Evolutionary conservation across 2,888 invertebrate genomes (phyloP).

Genomic region (Cephus pulcher): DNA sequence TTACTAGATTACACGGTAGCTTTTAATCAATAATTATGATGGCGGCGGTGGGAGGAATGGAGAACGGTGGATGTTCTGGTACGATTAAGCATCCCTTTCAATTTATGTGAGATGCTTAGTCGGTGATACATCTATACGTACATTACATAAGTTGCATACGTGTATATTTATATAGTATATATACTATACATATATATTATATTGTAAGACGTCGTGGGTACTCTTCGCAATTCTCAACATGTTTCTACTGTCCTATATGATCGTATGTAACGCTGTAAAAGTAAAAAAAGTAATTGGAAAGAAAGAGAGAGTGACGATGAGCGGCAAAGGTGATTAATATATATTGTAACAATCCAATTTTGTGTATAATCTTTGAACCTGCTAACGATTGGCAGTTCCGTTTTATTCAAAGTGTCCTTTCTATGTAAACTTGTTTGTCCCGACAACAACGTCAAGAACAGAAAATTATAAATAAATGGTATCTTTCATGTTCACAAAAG

Average conservation of each 20-base stretch:
- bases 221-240: constrained; percentile 24
- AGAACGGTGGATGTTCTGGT: background rate
- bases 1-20: constrained; percentile 43
- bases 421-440: constrained; percentile 63
- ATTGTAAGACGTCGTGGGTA: constrained; percentile 24
- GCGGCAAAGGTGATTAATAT: constrained; percentile 23
- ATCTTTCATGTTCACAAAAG: constrained; percentile 55
- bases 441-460: constrained; percentile 37
- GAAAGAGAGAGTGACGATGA: constrained; percentile 8
- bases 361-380: constrained; percentile 52
- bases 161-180: no score
- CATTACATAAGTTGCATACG: background rate
- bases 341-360: constrained; percentile 43
- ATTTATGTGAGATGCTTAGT: constrained; percentile 30
- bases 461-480: constrained; percentile 55
- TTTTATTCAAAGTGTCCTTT: constrained; percentile 65
- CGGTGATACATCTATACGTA: constrained; percentile 24
- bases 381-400: constrained; percentile 54
- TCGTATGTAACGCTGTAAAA: constrained; percentile 38
- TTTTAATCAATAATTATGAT: constrained; percentile 8
- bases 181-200: constrained; percentile 21
- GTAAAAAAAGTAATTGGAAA: constrained; percentile 19
- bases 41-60: background rate
- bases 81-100: background rate
- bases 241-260: constrained; percentile 30